These are phyloP conservation scores for Galleria mellonella DNA, from an alignment of 1,140 invertebrate genomes.

Conservation along the genomic window DNA sequence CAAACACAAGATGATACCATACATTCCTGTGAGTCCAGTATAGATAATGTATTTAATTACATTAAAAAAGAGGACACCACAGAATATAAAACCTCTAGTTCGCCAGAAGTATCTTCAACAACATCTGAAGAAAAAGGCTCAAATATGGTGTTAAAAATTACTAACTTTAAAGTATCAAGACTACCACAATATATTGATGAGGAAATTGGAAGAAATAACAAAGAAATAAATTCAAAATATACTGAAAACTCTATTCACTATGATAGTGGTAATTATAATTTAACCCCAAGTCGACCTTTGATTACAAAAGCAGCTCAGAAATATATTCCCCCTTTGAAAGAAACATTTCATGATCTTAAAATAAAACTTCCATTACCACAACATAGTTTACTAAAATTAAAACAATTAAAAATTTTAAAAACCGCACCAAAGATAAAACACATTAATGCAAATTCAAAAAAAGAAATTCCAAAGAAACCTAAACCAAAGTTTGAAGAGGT, in stretches of 20 bases:
- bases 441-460: slow-evolving; percentile 20
- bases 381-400: slow-evolving; percentile 56
- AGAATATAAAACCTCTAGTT: slow-evolving; percentile 37
- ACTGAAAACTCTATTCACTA: too few species aligned
- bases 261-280: slow-evolving; percentile 17
- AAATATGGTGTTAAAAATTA: slow-evolving; percentile 56
- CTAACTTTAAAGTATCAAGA: slow-evolving; percentile 48
- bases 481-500: slow-evolving; percentile 73
- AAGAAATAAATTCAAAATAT: neutral
- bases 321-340: slow-evolving; percentile 66
- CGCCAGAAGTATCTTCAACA: slow-evolving; percentile 68
- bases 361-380: slow-evolving; percentile 60
- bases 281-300: slow-evolving; percentile 33
- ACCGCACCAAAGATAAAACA: slow-evolving; percentile 38
- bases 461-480: slow-evolving; percentile 36
- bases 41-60: slow-evolving; percentile 29
- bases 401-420: slow-evolving; percentile 59
- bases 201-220: slow-evolving; percentile 23
- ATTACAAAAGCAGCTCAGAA: slow-evolving; percentile 71
- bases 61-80: slow-evolving; percentile 19
- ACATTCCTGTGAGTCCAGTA: slow-evolving; percentile 34
- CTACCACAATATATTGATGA: slow-evolving; percentile 33
- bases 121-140: slow-evolving; percentile 57
- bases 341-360: slow-evolving; percentile 51
- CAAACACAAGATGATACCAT: slow-evolving; percentile 18